Evolutionary conservation across 2,797 vertebrate genomes (phyloP).

Genomic region (Alosa sapidissima): DNA sequence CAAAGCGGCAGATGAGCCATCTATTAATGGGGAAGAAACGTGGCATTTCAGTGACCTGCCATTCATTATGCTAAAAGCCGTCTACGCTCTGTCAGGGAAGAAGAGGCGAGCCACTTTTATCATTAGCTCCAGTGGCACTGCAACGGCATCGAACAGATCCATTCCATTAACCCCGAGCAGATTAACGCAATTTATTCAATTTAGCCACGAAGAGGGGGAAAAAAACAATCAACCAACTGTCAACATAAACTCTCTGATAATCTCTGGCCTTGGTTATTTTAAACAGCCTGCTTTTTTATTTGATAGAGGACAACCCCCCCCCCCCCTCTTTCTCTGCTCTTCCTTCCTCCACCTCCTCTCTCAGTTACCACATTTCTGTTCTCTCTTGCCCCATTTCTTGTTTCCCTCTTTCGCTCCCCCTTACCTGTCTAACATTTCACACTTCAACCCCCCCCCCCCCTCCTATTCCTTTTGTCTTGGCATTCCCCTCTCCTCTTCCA

Average conservation of each 20-base stretch:
- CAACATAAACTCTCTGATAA: constrained; percentile 23
- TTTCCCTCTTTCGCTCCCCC: not conserved
- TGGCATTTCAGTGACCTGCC: constrained; percentile 56
- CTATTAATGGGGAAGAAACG: constrained; percentile 70
- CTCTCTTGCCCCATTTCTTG: not conserved
- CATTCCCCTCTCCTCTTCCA: not conserved
- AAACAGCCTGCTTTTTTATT: not conserved
- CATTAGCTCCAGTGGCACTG: constrained; percentile 36
- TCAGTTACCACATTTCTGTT: not conserved
- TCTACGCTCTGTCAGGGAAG: constrained; percentile 45
- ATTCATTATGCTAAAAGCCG: constrained; percentile 52
- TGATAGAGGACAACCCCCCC: constrained; percentile 10
- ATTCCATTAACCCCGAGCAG: constrained; percentile 50
- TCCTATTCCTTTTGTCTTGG: not conserved
- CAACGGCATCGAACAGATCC: constrained; percentile 47
- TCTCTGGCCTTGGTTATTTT: constrained; percentile 33
- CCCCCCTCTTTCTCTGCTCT: constrained; percentile 10
- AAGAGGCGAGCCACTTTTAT: constrained; percentile 28
- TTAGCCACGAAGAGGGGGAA: constrained; percentile 19
- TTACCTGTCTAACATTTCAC: constrained; percentile 36
- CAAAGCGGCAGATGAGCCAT: constrained; percentile 72
- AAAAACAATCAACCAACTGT: constrained; percentile 22
- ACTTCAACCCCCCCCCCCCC: not conserved
- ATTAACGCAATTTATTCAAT: constrained; percentile 49
- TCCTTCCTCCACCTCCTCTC: not conserved